Conservation (phyloP, 2,797 vertebrate genomes). For the Sebastes cheni region DNA sequence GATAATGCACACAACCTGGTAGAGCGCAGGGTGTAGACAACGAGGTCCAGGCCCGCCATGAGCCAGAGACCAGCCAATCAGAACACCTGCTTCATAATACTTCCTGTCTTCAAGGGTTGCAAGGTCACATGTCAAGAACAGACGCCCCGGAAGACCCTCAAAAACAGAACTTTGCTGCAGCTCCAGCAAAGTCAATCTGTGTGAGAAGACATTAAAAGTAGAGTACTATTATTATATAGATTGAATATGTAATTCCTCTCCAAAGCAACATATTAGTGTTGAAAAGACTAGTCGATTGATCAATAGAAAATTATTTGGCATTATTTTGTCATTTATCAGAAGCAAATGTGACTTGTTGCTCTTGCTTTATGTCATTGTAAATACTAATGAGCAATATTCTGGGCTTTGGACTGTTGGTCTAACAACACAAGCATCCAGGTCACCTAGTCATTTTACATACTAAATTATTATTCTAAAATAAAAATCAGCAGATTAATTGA, state of each 20-base stretch:
- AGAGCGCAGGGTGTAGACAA: constrained; percentile 72
- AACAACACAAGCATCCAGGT: neutral
- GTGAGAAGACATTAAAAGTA: neutral
- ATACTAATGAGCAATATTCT: neutral
- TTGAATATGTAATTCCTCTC: neutral
- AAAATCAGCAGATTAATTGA: neutral
- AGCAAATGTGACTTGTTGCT: neutral
- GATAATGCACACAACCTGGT: constrained; percentile 50
- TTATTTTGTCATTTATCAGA: neutral
- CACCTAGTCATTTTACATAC: neutral
- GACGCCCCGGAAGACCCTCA: constrained; percentile 69
- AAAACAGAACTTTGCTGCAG: constrained; percentile 70
- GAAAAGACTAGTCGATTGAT: neutral
- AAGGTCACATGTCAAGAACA: constrained; percentile 74
- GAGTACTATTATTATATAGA: no score
- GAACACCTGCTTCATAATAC: constrained; percentile 74
- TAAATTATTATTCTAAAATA: neutral
- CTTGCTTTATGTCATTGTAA: neutral
- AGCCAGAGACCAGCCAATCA: constrained; percentile 78
- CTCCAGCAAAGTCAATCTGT: constrained; percentile 70
- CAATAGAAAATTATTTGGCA: neutral
- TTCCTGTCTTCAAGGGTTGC: constrained; percentile 65
- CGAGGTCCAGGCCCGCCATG: constrained; percentile 75
- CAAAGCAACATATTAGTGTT: neutral
- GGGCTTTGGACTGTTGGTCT: neutral